Evolutionary conservation across 2,113 vertebrate genomes (phyloP).

Genomic region (Coreoperca whiteheadi): DNA sequence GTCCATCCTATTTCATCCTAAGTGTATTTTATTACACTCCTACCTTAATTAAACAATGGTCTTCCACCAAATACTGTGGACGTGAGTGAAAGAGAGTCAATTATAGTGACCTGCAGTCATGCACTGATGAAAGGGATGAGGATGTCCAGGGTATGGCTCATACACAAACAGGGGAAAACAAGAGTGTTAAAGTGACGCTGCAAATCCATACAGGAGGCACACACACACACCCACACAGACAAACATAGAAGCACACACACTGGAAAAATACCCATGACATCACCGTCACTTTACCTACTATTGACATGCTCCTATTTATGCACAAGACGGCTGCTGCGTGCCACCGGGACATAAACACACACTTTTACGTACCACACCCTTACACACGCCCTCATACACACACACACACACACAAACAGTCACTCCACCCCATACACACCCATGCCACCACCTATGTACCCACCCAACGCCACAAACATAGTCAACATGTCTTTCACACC

Average conservation of each 20-base stretch:
- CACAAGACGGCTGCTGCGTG: constrained; percentile 59
- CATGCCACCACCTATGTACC: constrained; percentile 55
- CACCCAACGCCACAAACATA: constrained; percentile 69
- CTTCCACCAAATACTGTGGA: neutral
- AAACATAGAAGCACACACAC: constrained; percentile 30
- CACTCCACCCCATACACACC: constrained; percentile 68
- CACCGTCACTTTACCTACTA: constrained; percentile 71
- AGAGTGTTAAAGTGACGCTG: constrained; percentile 50
- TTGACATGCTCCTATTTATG: constrained; percentile 75
- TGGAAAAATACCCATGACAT: constrained; percentile 82
- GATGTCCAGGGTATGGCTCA: neutral
- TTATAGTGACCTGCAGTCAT: no score
- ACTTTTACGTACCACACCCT: constrained; percentile 68
- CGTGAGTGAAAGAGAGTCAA: neutral
- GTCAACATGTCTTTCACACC: constrained; percentile 56
- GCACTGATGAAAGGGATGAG: constrained; percentile 6
- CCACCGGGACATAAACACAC: constrained; percentile 76
- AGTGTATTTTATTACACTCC: neutral
- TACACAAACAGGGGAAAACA: constrained; percentile 37
- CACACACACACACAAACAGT: constrained; percentile 53
- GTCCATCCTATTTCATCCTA: accelerated
- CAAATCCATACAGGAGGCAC: constrained; percentile 42
- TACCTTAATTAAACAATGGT: neutral
- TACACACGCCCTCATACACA: constrained; percentile 35
- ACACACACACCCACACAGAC: constrained; percentile 33